Base-by-base conservation (phyloP, 2,888 invertebrate genomes). In the Coecobrya sp. region DNA sequence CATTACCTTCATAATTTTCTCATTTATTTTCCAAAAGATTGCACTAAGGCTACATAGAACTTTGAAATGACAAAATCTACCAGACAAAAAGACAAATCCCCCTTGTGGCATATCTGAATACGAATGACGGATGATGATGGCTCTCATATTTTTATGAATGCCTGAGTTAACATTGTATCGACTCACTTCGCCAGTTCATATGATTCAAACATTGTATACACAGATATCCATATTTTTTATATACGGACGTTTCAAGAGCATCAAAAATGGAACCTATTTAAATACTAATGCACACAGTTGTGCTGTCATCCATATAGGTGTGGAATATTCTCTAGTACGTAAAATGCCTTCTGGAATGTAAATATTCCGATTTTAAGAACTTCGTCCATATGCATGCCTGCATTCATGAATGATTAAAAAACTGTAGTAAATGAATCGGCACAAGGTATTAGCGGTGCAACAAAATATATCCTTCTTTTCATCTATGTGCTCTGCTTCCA, bases 371-470 rank as follows among this genome's bases (percentile, higher is more conserved):
- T 45, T 79, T 52, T 79, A n/a, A 52, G 1, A 52, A 52, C 49
- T 52, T 79, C 52, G 79, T 73, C 13, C 79, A 79, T 79, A 49
- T 52, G 52, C 52, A 79, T 79, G 49, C n/a, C 22, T 79, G 79
- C 49, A 79, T 52, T 79, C n/a, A 52, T 68, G 68, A 68, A 68
- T 68, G 68, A 68, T 36, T 68, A 68, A 68, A 65, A 36, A 68
- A 5, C n/a, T 55, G 11, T 55, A 5, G 55, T 5, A 55, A 55
- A 55, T 55, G 55, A 55, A 55, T 55, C 55, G 16, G 55, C 62
- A 27, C 16, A 4, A 62, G 62, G 62, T 25, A 55, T n/a, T 49
- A 7, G 1, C 10, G 13, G 13, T 62, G n/a, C 62, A 62, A 62
- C 16, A 27, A 62, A n/a, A 59, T 22, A 22, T 7, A 22, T 59